Percentiles rank a stretch among this genome's conserved stretches.
Evolutionary conservation across 2,888 invertebrate genomes (phyloP).

Genomic region (Lumbricus terrestris): DNA sequence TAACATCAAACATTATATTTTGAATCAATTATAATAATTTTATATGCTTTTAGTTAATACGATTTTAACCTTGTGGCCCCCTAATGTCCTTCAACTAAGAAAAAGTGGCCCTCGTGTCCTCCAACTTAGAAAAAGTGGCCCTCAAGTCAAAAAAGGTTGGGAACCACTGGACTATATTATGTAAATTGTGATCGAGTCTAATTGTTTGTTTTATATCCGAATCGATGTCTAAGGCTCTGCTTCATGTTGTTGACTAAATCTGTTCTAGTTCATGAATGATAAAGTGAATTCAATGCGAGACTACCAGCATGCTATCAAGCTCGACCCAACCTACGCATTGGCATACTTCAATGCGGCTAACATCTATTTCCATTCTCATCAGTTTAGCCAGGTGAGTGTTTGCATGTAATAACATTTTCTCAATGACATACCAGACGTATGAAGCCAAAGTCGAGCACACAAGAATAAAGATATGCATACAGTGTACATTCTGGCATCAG

Average conservation of each 20-base stretch:
- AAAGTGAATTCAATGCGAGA: constrained; percentile 57
- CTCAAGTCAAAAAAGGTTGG: too few species aligned
- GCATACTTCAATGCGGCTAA: constrained; percentile 60
- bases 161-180: background rate
- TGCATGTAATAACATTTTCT: background rate
- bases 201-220: background rate
- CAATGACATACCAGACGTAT: background rate
- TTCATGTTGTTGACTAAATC: background rate
- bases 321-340: constrained; percentile 54
- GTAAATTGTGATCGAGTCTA: background rate
- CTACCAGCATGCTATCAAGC: constrained; percentile 54
- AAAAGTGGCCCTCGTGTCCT: too few species aligned
- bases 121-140: too few species aligned
- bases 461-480: too few species aligned
- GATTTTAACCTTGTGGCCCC: too few species aligned
- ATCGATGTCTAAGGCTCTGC: background rate
- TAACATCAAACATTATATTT: too few species aligned
- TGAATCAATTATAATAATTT: too few species aligned
- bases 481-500: background rate
- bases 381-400: constrained; percentile 54
- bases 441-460: background rate
- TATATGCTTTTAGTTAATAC: too few species aligned
- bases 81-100: too few species aligned
- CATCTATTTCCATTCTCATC: constrained; percentile 56
- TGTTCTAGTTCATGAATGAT: constrained; percentile 55